Conservation (phyloP, 1,140 invertebrate genomes). For the Panagrolaimus sp. region DNA sequence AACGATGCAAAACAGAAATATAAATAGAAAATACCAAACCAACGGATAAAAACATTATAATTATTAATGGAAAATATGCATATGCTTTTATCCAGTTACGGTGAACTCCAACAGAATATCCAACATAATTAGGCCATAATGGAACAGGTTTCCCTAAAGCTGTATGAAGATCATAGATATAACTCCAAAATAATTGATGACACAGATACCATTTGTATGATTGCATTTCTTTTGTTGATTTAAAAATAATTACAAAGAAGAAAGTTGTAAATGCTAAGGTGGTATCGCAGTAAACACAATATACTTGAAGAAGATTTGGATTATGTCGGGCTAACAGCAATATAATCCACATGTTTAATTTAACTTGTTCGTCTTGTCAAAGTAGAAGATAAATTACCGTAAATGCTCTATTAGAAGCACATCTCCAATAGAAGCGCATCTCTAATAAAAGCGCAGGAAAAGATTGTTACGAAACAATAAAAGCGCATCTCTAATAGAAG, state of each 20-base stretch:
- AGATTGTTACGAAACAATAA: too few species aligned
- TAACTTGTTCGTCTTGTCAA: too few species aligned
- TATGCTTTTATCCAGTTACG: neutral
- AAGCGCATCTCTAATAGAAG: too few species aligned
- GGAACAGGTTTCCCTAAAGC: constrained; percentile 12
- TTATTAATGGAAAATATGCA: neutral
- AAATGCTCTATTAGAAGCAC: too few species aligned
- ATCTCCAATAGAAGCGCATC: too few species aligned
- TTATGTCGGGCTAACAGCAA: too few species aligned
- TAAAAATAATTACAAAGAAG: neutral
- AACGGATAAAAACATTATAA: neutral
- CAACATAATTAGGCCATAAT: constrained; percentile 14
- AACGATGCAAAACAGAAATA: neutral
- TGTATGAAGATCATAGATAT: constrained; percentile 7
- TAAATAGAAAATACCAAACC: neutral
- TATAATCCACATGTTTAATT: too few species aligned
- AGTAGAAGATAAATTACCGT: too few species aligned
- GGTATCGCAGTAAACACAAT: neutral
- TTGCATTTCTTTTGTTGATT: neutral
- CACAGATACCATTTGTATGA: constrained; percentile 22
- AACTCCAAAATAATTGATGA: constrained; percentile 19
- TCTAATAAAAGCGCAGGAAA: too few species aligned
- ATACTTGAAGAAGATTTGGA: neutral
- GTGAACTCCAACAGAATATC: constrained; percentile 12
- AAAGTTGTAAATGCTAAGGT: neutral